phyloP scores from a whole-genome alignment of 2,797 vertebrate genomes.

The Neoniphon sammara region DNA sequence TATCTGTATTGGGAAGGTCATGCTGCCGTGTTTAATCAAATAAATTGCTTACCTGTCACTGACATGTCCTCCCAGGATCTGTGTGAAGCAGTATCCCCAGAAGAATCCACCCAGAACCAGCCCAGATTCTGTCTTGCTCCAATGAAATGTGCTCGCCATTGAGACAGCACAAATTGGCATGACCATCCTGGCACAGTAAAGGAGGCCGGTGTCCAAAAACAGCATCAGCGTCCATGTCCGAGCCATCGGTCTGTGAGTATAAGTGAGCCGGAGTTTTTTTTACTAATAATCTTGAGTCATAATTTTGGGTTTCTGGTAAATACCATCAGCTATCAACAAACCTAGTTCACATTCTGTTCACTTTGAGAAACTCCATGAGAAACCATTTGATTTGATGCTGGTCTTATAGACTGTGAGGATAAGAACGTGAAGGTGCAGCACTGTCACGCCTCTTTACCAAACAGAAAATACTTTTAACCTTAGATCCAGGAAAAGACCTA shows the following conservation, averaged over 20 bases:
- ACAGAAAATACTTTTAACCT: too few relatives aligned
- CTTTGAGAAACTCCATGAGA: neutral
- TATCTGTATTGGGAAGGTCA: neutral
- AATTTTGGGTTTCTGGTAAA: neutral
- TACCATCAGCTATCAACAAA: neutral
- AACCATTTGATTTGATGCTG: too few relatives aligned
- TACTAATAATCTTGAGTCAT: neutral
- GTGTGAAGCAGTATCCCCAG: conserved; percentile 94
- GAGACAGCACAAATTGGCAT: conserved; percentile 87
- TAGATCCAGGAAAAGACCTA: too few relatives aligned
- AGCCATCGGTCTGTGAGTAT: conserved; percentile 58
- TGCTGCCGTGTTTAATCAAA: neutral
- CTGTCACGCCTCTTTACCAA: too few relatives aligned
- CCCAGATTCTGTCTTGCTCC: conserved; percentile 91
- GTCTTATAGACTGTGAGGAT: neutral
- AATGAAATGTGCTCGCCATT: conserved; percentile 86
- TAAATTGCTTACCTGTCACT: conserved; percentile 83
- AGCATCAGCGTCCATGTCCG: conserved; percentile 84
- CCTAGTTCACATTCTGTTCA: neutral
- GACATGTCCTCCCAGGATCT: conserved; percentile 89
- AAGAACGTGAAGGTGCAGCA: neutral
- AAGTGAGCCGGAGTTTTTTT: neutral
- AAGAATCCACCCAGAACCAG: conserved; percentile 91
- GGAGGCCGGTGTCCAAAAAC: conserved; percentile 89
- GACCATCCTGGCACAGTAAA: conserved; percentile 88